Base-by-base conservation (phyloP, 2,113 vertebrate genomes). In the Brevimyrus niger region DNA sequence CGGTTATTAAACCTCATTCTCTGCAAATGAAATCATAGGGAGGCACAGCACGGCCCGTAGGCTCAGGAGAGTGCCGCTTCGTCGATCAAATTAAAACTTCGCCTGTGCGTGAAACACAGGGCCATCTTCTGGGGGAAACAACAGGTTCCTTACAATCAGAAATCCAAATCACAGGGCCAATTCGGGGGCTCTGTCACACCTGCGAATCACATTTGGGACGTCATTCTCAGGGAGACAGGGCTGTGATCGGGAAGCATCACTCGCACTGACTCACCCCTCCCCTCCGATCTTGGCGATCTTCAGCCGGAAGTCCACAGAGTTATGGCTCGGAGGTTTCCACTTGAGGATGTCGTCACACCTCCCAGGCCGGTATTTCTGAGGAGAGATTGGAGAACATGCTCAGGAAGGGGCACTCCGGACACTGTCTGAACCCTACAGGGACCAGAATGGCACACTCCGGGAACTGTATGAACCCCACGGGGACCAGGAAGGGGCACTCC, bases 281-380 rank as follows among this genome's bases (percentile, higher is more conserved):
- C 98, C 98, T 93, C 97, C 97, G 91, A 99, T 96, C 97, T 97
- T 98, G 93, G 97, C 97, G 96, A 99, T 98, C 95, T 99, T 99
- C 89, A 99, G 96, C 90, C 98, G 97, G 94, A 99, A 99, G 95
- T 99, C 98, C 91, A 99, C 98, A 3, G 98, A 99, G 96, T 99
- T 99, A 92, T 97, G 95, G 94, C 98, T 99, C 69, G 98, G 98
- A 82, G 98, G 98, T 92, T 99, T 99, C 98, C 98, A 99, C 94
- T 99, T 99, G 91, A 99, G 97, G 94, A 99, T 99, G 91, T 99
- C 97, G 90, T 99, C 98, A 93, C 98, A 99, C 89, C 97, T 96
- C 89, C 98, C 98, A 31, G 98, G 93, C 92, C 97, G 98, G 94
- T 99, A 99, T 94, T 96, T 98, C 98, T 99, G 93, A 84, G 90